Evolutionary conservation across 2,797 vertebrate species (phyloP).

Genomic region (Lagothrix lagotricha): DNA sequence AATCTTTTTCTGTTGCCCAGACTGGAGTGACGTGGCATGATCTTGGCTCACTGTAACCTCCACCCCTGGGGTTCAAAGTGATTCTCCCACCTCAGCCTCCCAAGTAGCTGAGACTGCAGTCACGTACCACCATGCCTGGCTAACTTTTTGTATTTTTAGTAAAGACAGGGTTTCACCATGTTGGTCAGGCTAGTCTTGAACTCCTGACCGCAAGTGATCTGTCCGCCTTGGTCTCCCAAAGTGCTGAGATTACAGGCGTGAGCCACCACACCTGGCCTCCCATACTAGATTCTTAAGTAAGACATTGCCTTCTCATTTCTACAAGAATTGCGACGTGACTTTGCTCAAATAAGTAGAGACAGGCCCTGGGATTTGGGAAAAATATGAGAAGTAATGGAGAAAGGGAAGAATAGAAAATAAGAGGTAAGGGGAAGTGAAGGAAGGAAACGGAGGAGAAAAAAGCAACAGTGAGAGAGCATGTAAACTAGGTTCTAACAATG

Average conservation of each 20-base stretch:
- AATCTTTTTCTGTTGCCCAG: neutral
- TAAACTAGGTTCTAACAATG: neutral
- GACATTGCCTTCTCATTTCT: neutral
- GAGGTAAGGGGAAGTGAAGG: neutral
- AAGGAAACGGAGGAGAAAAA: neutral
- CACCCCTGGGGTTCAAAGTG: neutral
- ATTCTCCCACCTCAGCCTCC: neutral
- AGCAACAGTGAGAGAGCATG: neutral
- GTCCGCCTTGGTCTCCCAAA: neutral
- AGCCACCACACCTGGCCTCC: neutral
- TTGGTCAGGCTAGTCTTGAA: neutral
- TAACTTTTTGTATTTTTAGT: neutral
- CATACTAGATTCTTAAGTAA: neutral
- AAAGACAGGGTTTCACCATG: neutral
- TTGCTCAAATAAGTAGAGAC: neutral
- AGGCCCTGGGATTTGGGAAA: neutral
- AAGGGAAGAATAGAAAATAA: neutral
- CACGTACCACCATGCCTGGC: accelerated
- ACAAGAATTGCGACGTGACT: neutral
- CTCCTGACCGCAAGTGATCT: neutral
- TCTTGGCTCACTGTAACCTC: neutral
- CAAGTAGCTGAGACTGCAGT: neutral
- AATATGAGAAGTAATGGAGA: neutral
- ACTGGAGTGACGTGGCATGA: accelerated
- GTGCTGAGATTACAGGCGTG: neutral